Percentiles rank a stretch among this genome's conserved stretches.
phyloP scores from a whole-genome alignment of 2,797 vertebrate species.

The Falco berigora region DNA sequence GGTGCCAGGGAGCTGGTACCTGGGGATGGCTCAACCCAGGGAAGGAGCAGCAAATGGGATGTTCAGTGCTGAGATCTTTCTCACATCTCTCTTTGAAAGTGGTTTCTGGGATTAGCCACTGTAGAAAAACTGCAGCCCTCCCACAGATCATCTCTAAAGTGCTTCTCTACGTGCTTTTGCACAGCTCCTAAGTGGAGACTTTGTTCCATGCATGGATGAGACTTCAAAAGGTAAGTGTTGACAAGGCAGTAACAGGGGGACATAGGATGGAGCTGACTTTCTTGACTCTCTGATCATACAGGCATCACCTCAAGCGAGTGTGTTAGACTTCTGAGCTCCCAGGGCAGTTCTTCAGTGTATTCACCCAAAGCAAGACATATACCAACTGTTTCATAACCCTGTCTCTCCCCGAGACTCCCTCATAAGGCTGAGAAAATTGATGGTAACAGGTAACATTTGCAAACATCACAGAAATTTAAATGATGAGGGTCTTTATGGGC shows the following conservation, averaged over 20 bases:
- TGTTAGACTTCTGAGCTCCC: neutral
- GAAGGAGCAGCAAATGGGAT: neutral
- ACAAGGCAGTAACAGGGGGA: neutral
- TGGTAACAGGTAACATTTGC: neutral
- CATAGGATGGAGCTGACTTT: neutral
- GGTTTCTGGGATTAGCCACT: neutral
- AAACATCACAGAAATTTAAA: neutral
- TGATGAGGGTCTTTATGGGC: neutral
- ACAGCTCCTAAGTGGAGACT: neutral
- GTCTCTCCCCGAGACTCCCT: neutral
- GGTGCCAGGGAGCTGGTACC: neutral
- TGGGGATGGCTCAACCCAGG: neutral
- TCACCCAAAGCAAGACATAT: neutral
- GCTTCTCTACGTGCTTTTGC: neutral
- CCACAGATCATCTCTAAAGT: neutral
- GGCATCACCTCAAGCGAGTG: neutral
- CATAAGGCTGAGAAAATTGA: neutral
- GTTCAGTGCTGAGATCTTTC: neutral
- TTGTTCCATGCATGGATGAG: neutral
- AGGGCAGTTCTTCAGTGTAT: neutral
- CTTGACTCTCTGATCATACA: neutral
- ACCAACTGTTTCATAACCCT: neutral
- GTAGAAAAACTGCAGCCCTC: neutral
- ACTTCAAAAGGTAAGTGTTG: neutral
- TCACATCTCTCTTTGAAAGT: neutral